Conservation (phyloP, 2,888 invertebrate genomes). For the Morpho deidamia region DNA sequence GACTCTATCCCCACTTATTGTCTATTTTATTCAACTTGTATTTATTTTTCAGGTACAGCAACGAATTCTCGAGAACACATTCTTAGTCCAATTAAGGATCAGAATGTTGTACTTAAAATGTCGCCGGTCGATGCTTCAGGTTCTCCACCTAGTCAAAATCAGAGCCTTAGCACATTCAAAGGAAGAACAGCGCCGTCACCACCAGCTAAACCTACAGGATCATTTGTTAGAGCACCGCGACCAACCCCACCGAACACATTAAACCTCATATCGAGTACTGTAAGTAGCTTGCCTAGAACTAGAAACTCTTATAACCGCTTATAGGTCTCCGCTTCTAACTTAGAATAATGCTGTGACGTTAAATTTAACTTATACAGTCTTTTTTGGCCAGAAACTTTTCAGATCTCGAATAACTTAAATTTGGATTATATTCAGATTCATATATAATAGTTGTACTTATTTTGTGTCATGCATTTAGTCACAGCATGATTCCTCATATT, state of each 20-base stretch:
- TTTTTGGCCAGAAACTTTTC: too few relatives aligned
- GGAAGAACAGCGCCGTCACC: slow-evolving; percentile 78
- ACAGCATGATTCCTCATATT: slow-evolving; percentile 6
- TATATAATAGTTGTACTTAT: too few relatives aligned
- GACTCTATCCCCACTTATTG: too few relatives aligned
- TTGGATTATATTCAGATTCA: too few relatives aligned
- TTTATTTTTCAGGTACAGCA: slow-evolving; percentile 47
- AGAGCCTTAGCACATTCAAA: slow-evolving; percentile 83
- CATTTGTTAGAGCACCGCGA: slow-evolving; percentile 80
- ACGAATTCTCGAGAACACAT: slow-evolving; percentile 60
- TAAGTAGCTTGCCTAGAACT: slow-evolving; percentile 40
- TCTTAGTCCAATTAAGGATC: slow-evolving; percentile 67
- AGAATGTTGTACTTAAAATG: slow-evolving; percentile 86
- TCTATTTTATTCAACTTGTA: neutral
- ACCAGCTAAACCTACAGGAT: slow-evolving; percentile 62
- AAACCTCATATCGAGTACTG: slow-evolving; percentile 82
- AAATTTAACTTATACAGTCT: neutral
- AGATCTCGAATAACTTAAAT: too few relatives aligned
- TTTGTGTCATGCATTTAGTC: neutral
- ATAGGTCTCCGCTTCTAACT: neutral
- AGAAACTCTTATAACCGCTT: slow-evolving; percentile 11
- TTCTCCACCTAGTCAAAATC: slow-evolving; percentile 67
- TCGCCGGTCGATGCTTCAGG: slow-evolving; percentile 81
- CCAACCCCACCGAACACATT: slow-evolving; percentile 91
- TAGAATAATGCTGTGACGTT: neutral